A percentile compares a stretch with the other conserved stretches of the same genome.
phyloP scores from a whole-genome alignment of 2,797 vertebrate genomes.

The Catostomus latipinnis region DNA sequence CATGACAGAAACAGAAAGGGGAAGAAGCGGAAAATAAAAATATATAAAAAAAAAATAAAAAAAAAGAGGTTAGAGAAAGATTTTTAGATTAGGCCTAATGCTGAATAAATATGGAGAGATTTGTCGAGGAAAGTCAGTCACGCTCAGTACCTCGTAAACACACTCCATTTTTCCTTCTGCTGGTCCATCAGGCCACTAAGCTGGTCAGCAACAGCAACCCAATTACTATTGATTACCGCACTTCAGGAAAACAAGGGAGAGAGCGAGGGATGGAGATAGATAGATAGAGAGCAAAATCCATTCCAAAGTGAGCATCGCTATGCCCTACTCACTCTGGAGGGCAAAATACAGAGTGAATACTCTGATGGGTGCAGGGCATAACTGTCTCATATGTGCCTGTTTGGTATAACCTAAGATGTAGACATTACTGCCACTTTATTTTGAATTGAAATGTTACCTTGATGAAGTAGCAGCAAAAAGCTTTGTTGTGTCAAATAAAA shows the following conservation, averaged over 20 bases:
- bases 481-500: neutral
- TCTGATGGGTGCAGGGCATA: slow-evolving; percentile 13
- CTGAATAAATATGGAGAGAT: slow-evolving; percentile 81
- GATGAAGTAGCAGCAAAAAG: neutral
- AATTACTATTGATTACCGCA: slow-evolving; percentile 80
- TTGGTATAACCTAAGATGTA: slow-evolving; percentile 3
- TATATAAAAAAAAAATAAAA: slow-evolving; percentile 17
- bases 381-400: neutral
- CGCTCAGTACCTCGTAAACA: slow-evolving; percentile 78
- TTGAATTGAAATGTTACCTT: neutral
- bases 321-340: slow-evolving; percentile 26
- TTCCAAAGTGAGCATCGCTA: slow-evolving; percentile 20
- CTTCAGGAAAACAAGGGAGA: slow-evolving; percentile 52
- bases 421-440: neutral
- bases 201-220: slow-evolving; percentile 70
- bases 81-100: slow-evolving; percentile 77
- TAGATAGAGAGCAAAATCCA: slow-evolving; percentile 36
- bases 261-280: slow-evolving; percentile 1
- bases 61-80: slow-evolving; percentile 48
- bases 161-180: slow-evolving; percentile 71
- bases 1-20: slow-evolving; percentile 44
- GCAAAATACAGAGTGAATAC: slow-evolving; percentile 12
- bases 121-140: slow-evolving; percentile 76
- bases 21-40: neutral
- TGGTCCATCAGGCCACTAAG: slow-evolving; percentile 53